phyloP scores from a whole-genome alignment of 2,797 vertebrate species.

The Poeciliopsis infans region DNA sequence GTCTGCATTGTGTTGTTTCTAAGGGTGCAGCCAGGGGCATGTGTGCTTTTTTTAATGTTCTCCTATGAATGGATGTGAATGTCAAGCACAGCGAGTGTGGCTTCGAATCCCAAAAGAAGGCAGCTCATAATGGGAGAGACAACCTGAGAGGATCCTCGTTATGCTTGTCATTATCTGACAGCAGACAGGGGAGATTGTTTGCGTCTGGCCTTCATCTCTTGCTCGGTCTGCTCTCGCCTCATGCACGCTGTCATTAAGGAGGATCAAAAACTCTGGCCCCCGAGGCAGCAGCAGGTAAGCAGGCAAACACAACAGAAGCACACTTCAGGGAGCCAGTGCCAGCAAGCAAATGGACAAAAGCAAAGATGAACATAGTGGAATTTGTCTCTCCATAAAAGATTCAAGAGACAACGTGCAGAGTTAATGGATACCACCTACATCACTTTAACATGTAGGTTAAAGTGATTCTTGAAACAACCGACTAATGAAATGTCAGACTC shows the following conservation, averaged over 20 bases:
- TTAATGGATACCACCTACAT: constrained; percentile 5
- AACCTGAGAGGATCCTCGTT: constrained; percentile 71
- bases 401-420: constrained; percentile 4
- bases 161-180: constrained; percentile 70
- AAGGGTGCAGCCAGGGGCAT: constrained; percentile 55
- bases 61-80: constrained; percentile 63
- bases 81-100: constrained; percentile 62
- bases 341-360: constrained; percentile 44
- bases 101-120: constrained; percentile 68
- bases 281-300: constrained; percentile 52
- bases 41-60: constrained; percentile 21
- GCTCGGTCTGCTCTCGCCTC: constrained; percentile 47
- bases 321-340: constrained; percentile 29
- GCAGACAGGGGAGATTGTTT: constrained; percentile 59
- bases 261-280: constrained; percentile 43
- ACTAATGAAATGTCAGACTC: neutral
- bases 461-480: neutral
- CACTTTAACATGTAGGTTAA: constrained; percentile 10
- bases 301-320: constrained; percentile 46
- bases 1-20: constrained; percentile 53
- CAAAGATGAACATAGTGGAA: constrained; percentile 33
- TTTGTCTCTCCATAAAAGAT: constrained; percentile 15
- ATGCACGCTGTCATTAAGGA: constrained; percentile 59
- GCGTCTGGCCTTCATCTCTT: constrained; percentile 63
- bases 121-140: constrained; percentile 73